Conservation (phyloP, 2,888 invertebrate genomes). For the Aspidiotus rigidus region DNA sequence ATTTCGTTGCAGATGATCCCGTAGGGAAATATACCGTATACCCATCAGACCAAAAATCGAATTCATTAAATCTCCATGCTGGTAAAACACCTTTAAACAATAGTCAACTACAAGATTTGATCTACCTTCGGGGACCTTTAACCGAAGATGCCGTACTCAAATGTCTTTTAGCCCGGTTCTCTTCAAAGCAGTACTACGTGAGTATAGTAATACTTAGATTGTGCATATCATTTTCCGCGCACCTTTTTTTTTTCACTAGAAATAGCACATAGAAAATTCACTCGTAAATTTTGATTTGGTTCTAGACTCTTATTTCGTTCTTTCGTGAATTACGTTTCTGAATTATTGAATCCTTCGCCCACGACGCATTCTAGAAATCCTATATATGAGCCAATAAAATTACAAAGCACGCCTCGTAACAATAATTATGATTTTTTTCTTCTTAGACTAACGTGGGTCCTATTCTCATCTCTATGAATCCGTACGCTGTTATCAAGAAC, state of each 20-base stretch:
- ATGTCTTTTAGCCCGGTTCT: conserved; percentile 81
- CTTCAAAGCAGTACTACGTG: conserved; percentile 77
- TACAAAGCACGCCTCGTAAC: too few species aligned
- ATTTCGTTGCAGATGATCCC: conserved; percentile 10
- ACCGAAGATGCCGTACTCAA: conserved; percentile 90
- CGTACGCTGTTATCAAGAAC: conserved; percentile 78
- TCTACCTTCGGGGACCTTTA: conserved; percentile 82
- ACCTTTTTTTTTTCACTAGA: neutral
- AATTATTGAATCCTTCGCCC: neutral
- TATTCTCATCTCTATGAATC: conserved; percentile 79
- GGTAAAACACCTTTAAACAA: conserved; percentile 3
- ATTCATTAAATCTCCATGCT: neutral
- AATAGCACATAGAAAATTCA: neutral
- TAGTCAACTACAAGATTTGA: conserved; percentile 70
- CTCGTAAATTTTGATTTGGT: too few species aligned
- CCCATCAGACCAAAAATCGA: conserved; percentile 16
- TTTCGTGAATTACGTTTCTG: neutral
- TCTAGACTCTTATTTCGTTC: neutral
- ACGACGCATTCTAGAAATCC: too few species aligned
- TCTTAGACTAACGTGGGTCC: conserved; percentile 86
- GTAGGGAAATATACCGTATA: conserved; percentile 6
- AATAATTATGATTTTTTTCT: neutral
- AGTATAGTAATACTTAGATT: conserved; percentile 43
- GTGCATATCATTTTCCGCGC: neutral
- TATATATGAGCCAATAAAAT: too few species aligned